Base-by-base conservation (phyloP, 2,797 vertebrate species). In the Fringilla coelebs region DNA sequence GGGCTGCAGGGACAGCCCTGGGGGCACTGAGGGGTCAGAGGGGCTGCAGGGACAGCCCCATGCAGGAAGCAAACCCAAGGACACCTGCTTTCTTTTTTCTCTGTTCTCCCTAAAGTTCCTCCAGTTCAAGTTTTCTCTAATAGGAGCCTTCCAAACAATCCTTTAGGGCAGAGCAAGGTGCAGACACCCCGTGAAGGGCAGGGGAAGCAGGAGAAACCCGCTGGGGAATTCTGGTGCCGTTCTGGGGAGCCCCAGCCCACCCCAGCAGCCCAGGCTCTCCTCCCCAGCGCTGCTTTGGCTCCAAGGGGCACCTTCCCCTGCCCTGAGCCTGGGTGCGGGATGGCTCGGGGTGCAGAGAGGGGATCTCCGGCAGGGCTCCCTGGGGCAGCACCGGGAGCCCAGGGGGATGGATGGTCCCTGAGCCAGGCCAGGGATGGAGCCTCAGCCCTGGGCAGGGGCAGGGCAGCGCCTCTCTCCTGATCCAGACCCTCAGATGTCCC, bases 381-480 rank as follows among this genome's bases (percentile, higher is more conserved):
- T 0, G 2, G 28, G 49, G 45, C 38, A 28, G 19, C 38, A 15
- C 3, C 0, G 54, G 16, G 26, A 36, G 62, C 31, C 11, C n/a
- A 18, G 51, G 38, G n/a, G 34, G 49, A 28, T 5, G 34, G 49
- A 28, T 5, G 29, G 41, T 36, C 58, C 41, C 41, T 24, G 22
- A 28, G 32, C 62, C 52, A 14, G 52, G 15, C 15, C 29, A 19
- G 51, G 49, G 48, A 49, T 49, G 48, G 48, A 51, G 10, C 43
- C 43, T 43, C 43, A 43, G 28, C 17, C 41, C 41, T 43, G 17
- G 41, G 41, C 49, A 29, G 17, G 48, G 26, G 48, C 48, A 49
- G 48, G 51, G 17, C 28, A 19, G 51, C 18, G 17, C 43, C 43
- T 45, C 29, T 32, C 19, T 80, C 17, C 28, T 2, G 3, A 7